A percentile compares a stretch with the other conserved stretches of the same genome.
phyloP scores from a whole-genome alignment of 2,797 vertebrate genomes.

The Epinephelus coioides region DNA sequence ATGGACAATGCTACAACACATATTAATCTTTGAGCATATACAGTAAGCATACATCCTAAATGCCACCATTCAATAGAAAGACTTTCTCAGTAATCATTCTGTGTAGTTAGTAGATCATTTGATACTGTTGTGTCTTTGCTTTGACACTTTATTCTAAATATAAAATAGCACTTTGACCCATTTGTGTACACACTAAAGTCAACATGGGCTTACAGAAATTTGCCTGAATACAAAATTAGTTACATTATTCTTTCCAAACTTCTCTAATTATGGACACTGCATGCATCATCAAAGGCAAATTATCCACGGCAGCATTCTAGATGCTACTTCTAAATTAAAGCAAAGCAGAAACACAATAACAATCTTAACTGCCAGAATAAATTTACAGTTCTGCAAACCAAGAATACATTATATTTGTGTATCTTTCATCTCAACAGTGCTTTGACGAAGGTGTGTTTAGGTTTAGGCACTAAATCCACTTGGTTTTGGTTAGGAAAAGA shows the following conservation, averaged over 20 bases:
- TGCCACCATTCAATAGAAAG: not conserved
- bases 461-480: no score
- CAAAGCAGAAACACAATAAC: not conserved
- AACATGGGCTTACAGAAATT: not conserved
- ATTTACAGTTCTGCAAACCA: no score
- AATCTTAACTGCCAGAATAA: no score
- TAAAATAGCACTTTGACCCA: not conserved
- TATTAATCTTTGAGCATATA: no score
- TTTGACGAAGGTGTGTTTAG: no score
- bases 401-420: no score
- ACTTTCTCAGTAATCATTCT: not conserved
- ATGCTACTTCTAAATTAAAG: not conserved
- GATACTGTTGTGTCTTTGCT: no score
- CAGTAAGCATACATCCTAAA: not conserved
- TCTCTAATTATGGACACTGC: not conserved
- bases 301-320: not conserved
- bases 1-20: not conserved
- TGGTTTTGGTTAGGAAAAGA: no score
- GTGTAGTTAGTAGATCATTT: no score
- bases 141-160: not conserved
- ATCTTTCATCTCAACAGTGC: no score
- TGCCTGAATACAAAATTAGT: not conserved
- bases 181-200: not conserved
- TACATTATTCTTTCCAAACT: not conserved
- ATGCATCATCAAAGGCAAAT: not conserved